Percentiles rank a stretch among this genome's conserved stretches.
phyloP scores from a whole-genome alignment of 2,797 vertebrate genomes.

The Molossus molossus region DNA sequence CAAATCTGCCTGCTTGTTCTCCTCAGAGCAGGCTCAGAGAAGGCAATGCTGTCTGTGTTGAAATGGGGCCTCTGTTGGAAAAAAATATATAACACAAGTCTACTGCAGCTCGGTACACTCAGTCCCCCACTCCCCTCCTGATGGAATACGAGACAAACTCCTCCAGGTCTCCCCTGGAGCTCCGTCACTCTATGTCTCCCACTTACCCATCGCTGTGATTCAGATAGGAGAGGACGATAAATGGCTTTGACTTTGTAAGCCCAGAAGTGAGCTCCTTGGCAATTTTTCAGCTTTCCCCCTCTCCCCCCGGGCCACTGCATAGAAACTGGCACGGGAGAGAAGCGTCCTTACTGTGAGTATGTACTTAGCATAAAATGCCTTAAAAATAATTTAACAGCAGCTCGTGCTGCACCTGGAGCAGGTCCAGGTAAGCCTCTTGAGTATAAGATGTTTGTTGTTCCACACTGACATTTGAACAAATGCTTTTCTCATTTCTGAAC shows the following conservation, averaged over 20 bases:
- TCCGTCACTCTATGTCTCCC: neutral
- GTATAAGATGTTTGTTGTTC: neutral
- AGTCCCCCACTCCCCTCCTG: fast-evolving
- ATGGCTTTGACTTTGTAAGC: neutral
- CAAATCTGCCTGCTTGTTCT: neutral
- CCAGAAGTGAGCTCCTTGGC: neutral
- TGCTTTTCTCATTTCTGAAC: slow-evolving; percentile 33
- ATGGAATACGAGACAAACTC: neutral
- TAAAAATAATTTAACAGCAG: slow-evolving; percentile 11
- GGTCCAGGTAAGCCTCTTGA: neutral
- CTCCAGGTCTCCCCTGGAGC: neutral
- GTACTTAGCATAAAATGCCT: neutral
- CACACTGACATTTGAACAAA: neutral
- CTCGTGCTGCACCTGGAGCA: neutral
- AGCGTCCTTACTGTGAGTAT: neutral
- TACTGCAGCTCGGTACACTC: neutral
- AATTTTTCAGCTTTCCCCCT: neutral
- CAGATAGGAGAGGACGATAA: neutral
- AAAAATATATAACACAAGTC: neutral
- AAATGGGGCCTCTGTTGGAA: neutral
- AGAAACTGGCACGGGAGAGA: neutral
- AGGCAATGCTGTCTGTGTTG: neutral
- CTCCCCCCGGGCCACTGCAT: neutral
- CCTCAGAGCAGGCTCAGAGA: neutral
- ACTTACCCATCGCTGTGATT: neutral